Evolutionary conservation across 2,888 invertebrate genomes (phyloP).

Genomic region (Caenorhabditis afra): DNA sequence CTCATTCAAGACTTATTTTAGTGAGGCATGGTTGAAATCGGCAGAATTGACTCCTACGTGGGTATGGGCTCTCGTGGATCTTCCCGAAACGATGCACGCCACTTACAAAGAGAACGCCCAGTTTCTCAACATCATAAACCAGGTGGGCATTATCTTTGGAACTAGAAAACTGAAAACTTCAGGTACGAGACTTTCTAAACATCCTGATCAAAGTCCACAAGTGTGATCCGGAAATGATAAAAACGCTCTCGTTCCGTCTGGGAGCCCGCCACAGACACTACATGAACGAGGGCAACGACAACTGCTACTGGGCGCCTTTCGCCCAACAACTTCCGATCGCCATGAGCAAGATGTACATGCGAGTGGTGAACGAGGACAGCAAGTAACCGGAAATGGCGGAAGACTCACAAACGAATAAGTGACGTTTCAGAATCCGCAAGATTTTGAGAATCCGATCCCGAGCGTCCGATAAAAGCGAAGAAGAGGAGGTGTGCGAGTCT

Average conservation of each 20-base stretch:
- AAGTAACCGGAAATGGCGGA: constrained; percentile 34
- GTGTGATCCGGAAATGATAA: constrained; percentile 72
- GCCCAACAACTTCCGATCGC: constrained; percentile 71
- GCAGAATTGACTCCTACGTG: constrained; percentile 72
- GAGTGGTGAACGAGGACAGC: constrained; percentile 64
- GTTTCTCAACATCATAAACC: constrained; percentile 67
- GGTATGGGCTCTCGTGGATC: constrained; percentile 72
- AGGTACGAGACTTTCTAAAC: constrained; percentile 72
- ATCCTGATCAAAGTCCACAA: constrained; percentile 71
- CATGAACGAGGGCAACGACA: constrained; percentile 71
- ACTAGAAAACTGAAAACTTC: not conserved
- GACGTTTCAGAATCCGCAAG: constrained; percentile 58
- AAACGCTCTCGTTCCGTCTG: constrained; percentile 68
- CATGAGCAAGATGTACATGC: constrained; percentile 67
- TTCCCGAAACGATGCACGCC: constrained; percentile 70
- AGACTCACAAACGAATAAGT: not conserved
- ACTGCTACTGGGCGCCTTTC: constrained; percentile 73
- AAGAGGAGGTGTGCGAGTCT: constrained; percentile 70
- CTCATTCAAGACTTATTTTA: constrained; percentile 34
- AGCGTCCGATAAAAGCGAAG: constrained; percentile 65
- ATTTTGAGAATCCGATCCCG: constrained; percentile 66
- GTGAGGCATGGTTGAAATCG: constrained; percentile 71
- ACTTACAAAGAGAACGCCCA: constrained; percentile 66
- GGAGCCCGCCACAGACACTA: constrained; percentile 69
- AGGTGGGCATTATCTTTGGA: constrained; percentile 30